Conservation (phyloP, 2,888 invertebrate genomes). For the Harpagoxenus sublaevis region DNA sequence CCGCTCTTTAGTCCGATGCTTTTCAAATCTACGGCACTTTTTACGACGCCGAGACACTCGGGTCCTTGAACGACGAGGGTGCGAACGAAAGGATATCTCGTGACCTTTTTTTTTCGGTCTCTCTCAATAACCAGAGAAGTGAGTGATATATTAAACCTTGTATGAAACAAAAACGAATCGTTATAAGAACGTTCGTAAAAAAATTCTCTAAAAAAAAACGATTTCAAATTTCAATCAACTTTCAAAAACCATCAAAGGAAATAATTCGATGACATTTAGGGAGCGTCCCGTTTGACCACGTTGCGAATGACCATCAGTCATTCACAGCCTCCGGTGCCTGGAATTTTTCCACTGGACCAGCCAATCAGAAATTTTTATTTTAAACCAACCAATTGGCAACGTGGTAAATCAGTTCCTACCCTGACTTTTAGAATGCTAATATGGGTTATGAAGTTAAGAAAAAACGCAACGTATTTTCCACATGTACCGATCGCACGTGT, state of each 20-base stretch:
- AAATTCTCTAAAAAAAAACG: not conserved
- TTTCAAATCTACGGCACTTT: constrained; percentile 18
- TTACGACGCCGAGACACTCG: constrained; percentile 7
- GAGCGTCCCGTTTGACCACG: no score
- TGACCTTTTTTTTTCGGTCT: not conserved
- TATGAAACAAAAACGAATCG: not conserved
- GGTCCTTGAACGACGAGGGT: not conserved
- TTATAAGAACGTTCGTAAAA: not conserved
- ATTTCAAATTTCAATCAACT: not conserved
- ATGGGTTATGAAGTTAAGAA: not conserved
- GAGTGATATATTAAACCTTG: not conserved
- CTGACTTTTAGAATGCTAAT: not conserved
- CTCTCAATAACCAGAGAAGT: not conserved
- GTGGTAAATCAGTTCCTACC: no score
- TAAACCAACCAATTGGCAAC: no score
- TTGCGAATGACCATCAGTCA: no score
- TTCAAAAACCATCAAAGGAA: not conserved
- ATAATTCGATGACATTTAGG: not conserved
- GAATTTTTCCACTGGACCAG: no score
- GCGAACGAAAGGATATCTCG: not conserved
- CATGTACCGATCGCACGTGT: not conserved
- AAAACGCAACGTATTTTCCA: not conserved
- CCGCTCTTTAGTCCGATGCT: not conserved
- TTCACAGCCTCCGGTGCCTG: no score
- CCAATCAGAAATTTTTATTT: no score